These are phyloP conservation scores for Gastracanthus pulcherrimus DNA, from an alignment of 2,888 invertebrate genomes.

Conservation along the genomic window DNA sequence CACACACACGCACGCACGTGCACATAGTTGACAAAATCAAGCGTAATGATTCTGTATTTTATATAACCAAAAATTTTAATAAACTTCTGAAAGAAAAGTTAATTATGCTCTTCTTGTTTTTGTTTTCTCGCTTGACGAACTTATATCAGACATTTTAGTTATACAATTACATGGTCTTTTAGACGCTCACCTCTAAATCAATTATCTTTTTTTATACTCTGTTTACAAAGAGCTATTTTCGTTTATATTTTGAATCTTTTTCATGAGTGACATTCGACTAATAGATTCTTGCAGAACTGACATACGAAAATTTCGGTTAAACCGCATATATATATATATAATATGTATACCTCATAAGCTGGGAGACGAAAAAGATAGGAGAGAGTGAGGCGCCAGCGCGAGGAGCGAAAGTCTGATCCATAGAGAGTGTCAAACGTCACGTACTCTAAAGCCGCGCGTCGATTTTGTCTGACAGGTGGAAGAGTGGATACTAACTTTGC, in stretches of 20 bases:
- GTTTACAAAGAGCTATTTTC: not conserved
- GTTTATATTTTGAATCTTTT: not conserved
- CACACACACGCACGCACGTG: no score
- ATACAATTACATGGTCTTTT: no score
- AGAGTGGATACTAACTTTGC: constrained; percentile 29
- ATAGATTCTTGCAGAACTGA: constrained; percentile 26
- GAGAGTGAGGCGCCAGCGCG: constrained; percentile 36
- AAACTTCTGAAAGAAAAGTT: no score
- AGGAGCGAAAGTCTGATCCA: constrained; percentile 34
- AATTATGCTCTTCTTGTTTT: no score
- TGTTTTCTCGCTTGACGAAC: no score
- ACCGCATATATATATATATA: constrained; percentile 43
- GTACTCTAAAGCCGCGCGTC: constrained; percentile 34
- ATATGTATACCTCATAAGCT: constrained; percentile 31
- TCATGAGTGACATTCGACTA: not conserved
- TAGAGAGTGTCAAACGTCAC: constrained; percentile 33
- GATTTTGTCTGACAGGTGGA: constrained; percentile 50
- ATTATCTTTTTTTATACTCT: no score
- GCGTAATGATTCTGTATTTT: no score
- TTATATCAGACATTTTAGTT: no score
- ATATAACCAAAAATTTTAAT: no score
- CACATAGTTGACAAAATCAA: no score
- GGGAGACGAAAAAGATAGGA: constrained; percentile 52
- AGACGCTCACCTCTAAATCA: no score
- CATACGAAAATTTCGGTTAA: constrained; percentile 22